Evolutionary conservation across 2,888 invertebrate species (phyloP).

Genomic region (Mycalesis mineus): DNA sequence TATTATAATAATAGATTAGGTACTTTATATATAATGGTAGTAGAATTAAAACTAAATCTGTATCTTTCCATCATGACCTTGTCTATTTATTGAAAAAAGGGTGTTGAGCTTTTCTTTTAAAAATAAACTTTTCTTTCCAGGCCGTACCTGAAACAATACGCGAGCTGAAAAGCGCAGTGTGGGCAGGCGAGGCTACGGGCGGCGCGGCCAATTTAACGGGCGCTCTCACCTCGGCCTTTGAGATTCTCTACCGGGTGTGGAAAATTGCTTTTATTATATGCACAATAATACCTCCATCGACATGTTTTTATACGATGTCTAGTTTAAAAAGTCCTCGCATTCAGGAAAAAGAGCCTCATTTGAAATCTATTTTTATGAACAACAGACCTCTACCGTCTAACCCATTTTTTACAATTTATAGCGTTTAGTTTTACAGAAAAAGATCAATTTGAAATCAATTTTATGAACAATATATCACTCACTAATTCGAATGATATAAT

Average conservation of each 20-base stretch:
- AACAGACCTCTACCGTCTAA: no score
- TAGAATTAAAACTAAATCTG: not conserved
- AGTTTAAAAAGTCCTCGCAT: no score
- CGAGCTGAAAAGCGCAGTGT: constrained; percentile 87
- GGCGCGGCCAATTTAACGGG: constrained; percentile 91
- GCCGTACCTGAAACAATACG: constrained; percentile 90
- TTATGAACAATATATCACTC: no score
- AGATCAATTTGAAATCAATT: no score
- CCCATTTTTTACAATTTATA: no score
- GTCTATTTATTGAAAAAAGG: not conserved
- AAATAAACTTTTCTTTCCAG: constrained; percentile 49
- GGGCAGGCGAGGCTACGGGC: constrained; percentile 85
- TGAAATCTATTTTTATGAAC: no score
- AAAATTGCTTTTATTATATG: constrained; percentile 21
- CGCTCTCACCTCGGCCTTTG: constrained; percentile 94
- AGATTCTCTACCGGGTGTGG: constrained; percentile 89
- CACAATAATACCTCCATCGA: constrained; percentile 10
- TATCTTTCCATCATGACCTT: not conserved
- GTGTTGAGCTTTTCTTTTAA: constrained; percentile 15
- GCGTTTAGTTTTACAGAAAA: no score
- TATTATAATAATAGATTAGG: no score
- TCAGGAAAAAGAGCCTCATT: no score
- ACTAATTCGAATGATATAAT: no score
- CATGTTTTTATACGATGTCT: not conserved
- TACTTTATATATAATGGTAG: no score